phyloP scores from a whole-genome alignment of 1,140 invertebrate genomes.

The Drosophila truncata region DNA sequence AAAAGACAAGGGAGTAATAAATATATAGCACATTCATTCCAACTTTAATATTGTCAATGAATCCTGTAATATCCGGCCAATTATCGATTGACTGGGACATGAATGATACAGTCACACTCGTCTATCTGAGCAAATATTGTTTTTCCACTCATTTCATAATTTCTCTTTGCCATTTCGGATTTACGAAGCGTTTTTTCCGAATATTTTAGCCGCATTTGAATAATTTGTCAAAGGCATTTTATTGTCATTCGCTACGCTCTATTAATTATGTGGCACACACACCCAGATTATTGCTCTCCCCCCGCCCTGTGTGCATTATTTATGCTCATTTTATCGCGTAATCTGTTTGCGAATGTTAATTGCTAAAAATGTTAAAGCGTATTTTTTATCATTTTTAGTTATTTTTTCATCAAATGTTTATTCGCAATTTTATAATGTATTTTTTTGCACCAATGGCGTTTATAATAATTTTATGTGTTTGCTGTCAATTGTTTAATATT shows the following conservation, averaged over 20 bases:
- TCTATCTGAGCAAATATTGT: constrained; percentile 33
- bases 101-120: constrained; percentile 11
- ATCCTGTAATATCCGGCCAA: constrained; percentile 14
- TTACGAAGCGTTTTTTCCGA: constrained; percentile 40
- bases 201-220: constrained; percentile 65
- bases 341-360: constrained; percentile 78
- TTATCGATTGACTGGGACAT: constrained; percentile 26
- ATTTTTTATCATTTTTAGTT: constrained; percentile 8
- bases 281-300: not conserved
- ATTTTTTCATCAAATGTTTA: constrained; percentile 14
- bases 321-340: constrained; percentile 73
- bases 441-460: constrained; percentile 33
- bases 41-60: not conserved
- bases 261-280: constrained; percentile 72
- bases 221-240: constrained; percentile 63
- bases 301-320: constrained; percentile 45
- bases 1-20: not conserved
- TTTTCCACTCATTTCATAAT: constrained; percentile 45
- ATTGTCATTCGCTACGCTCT: constrained; percentile 68
- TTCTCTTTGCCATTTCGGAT: constrained; percentile 38
- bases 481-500: constrained; percentile 70
- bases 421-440: constrained; percentile 34
- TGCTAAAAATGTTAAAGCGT: constrained; percentile 52
- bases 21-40: not conserved
- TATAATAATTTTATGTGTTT: constrained; percentile 60